A percentile compares a stretch with the other conserved stretches of the same genome.
Evolutionary conservation across 2,797 vertebrate species (phyloP).

Genomic region (Bovichtus diacanthus): DNA sequence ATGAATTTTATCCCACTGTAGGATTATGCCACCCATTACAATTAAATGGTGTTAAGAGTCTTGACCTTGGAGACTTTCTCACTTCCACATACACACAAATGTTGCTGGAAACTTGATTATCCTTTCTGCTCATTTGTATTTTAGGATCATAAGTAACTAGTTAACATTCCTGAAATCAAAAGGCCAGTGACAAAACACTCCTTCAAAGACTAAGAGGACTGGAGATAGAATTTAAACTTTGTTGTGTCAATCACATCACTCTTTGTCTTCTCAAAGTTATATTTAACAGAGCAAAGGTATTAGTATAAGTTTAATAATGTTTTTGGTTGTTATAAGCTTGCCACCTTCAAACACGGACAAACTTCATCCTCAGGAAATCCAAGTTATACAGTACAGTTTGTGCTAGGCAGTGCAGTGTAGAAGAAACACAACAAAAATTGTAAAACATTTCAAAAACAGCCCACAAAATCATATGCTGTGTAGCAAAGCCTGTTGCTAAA

Average conservation of each 20-base stretch:
- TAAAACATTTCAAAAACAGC: not conserved
- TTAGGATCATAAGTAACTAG: not conserved
- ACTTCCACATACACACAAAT: not conserved
- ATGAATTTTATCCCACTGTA: not conserved
- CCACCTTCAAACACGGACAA: not conserved
- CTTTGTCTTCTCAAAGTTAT: too few species aligned
- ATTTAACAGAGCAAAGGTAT: not conserved
- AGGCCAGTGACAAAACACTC: not conserved
- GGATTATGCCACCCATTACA: not conserved
- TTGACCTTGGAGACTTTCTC: not conserved
- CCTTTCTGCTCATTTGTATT: not conserved
- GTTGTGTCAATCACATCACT: too few species aligned
- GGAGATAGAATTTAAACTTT: not conserved
- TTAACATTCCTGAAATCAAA: constrained; percentile 1
- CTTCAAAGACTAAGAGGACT: not conserved
- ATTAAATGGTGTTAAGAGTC: not conserved
- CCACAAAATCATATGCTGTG: not conserved
- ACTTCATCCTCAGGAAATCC: not conserved
- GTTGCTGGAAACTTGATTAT: not conserved
- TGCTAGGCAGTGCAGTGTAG: not conserved
- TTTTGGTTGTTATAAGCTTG: not conserved
- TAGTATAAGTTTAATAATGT: not conserved
- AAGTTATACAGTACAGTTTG: not conserved
- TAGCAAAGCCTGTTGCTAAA: not conserved
- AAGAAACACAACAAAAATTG: not conserved